Evolutionary conservation across 1,140 invertebrate genomes (phyloP).

Genomic region (Scaptomyza montana): DNA sequence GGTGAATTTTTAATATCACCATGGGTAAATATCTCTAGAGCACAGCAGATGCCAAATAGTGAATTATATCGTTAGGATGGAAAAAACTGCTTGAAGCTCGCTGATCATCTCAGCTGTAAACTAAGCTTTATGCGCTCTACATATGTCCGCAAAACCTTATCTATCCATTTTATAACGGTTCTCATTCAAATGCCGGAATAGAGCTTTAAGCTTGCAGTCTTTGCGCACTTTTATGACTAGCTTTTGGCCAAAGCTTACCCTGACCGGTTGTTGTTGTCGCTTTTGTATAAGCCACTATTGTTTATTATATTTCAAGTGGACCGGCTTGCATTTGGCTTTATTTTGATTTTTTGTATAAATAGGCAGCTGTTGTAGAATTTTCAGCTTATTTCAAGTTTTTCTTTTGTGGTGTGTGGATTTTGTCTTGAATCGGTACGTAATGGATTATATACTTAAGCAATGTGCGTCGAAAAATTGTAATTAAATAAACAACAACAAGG

Average conservation of each 20-base stretch:
- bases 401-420: constrained; percentile 49
- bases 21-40: no score
- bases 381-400: constrained; percentile 75
- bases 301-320: constrained; percentile 27
- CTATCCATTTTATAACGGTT: not conserved
- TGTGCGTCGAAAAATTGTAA: constrained; percentile 16
- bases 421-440: constrained; percentile 51
- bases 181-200: not conserved
- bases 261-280: constrained; percentile 38
- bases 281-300: constrained; percentile 28
- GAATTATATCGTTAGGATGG: no score
- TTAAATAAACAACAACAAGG: not conserved
- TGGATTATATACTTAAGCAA: constrained; percentile 2
- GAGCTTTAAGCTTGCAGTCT: constrained; percentile 33
- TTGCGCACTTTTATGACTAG: constrained; percentile 9
- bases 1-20: no score
- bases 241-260: constrained; percentile 42
- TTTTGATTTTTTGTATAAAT: constrained; percentile 60
- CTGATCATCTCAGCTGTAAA: no score
- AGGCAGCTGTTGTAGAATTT: constrained; percentile 66
- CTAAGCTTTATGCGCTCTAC: no score
- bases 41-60: no score
- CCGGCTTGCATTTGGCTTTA: constrained; percentile 31
- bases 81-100: no score
- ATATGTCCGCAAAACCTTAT: no score